phyloP scores from a whole-genome alignment of 2,797 vertebrate species.

The Micrastur ruficollis region DNA sequence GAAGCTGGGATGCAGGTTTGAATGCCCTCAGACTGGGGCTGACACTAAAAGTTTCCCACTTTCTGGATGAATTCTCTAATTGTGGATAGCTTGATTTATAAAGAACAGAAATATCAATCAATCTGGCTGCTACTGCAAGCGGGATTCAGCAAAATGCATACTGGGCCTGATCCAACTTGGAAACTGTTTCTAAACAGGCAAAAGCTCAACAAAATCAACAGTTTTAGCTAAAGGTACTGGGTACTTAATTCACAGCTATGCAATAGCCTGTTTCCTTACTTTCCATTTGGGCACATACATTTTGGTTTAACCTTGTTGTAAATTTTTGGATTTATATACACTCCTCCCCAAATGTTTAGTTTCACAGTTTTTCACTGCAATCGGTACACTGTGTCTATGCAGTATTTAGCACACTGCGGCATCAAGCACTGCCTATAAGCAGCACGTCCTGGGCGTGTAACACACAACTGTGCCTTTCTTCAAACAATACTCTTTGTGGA shows the following conservation, averaged over 20 bases:
- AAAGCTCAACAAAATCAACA: background rate
- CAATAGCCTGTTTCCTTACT: background rate
- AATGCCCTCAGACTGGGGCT: background rate
- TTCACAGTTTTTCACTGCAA: background rate
- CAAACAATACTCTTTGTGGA: background rate
- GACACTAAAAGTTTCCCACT: background rate
- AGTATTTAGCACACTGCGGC: background rate
- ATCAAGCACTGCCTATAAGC: background rate
- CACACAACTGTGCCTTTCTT: background rate
- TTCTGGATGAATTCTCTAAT: background rate
- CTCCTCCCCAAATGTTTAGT: background rate
- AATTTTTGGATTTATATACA: background rate
- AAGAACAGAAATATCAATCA: background rate
- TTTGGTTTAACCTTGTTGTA: background rate
- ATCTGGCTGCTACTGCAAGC: background rate
- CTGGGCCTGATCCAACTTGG: background rate
- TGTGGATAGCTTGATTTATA: background rate
- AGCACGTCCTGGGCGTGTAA: background rate
- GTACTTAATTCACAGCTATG: background rate
- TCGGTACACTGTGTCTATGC: background rate
- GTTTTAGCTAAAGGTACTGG: background rate
- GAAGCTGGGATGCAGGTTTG: background rate
- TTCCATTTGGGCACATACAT: background rate
- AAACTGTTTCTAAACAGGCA: background rate
- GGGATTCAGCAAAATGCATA: background rate